Percentiles rank a stretch among this genome's conserved stretches.
These are phyloP conservation scores for Zeugodacus cucurbitae DNA, from an alignment of 1,140 invertebrate genomes.

Conservation along the genomic window DNA sequence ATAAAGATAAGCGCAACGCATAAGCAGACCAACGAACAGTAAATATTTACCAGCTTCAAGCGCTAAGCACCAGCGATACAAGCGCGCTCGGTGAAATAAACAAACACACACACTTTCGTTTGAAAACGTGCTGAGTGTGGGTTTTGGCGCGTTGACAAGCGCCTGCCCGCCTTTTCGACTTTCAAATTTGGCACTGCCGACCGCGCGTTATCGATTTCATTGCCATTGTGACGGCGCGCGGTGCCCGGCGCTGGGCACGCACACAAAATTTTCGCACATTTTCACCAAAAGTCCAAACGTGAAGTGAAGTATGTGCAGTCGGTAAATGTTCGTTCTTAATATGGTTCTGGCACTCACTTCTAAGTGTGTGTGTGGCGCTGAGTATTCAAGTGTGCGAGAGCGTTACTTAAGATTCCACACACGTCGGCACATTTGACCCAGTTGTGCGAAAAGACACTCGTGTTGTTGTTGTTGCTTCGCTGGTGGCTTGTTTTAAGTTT, in stretches of 20 bases:
- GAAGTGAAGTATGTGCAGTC: background rate
- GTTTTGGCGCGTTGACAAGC: background rate
- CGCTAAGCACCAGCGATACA: background rate
- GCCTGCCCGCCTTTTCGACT: background rate
- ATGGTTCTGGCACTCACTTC: background rate
- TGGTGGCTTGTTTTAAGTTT: background rate
- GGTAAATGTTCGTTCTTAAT: background rate
- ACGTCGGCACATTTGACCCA: slow-evolving; percentile 11
- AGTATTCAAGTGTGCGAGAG: background rate
- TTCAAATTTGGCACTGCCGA: background rate
- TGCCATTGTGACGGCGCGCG: background rate
- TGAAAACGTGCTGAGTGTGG: background rate
- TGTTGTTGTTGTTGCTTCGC: background rate
- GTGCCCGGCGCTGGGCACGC: background rate
- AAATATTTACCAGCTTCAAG: background rate
- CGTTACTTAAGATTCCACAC: background rate
- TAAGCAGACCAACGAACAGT: background rate
- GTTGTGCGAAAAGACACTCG: background rate
- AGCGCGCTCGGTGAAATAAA: too few species aligned
- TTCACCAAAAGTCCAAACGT: background rate
- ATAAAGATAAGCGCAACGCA: background rate
- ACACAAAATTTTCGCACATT: background rate
- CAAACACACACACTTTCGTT: background rate
- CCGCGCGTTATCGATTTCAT: background rate
- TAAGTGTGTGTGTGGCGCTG: background rate